Evolutionary conservation across 2,888 invertebrate genomes (phyloP), one percentile per base, ranked within the genome.

Genomic region (Argynnis bischoffii): DNA sequence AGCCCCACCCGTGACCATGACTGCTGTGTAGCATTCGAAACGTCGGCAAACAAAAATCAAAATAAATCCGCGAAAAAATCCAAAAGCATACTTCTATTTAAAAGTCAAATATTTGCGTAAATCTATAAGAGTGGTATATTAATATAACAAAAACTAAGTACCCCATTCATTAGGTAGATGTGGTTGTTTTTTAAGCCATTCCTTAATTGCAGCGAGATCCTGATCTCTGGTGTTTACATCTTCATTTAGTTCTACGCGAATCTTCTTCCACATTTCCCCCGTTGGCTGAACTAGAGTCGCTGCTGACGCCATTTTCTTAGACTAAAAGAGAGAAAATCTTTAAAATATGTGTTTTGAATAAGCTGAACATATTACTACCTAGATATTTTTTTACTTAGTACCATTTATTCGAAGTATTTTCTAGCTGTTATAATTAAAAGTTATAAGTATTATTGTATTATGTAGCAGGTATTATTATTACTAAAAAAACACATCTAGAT

Each of bases 181-280:
- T 0, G 94, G 93, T 75, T 94, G 94, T 73, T 94, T 92, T 21
- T 80, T 77, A 18, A 94, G 79, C 94, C 94, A 94, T n/a, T 94
- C 94, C 74, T 94, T 94, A 70, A 94, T 93, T 51, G 86, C 84
- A 59, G 86, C 82, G 31, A 94, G 79, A 72, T 94, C 94, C 11
- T 85, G 85, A 47, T 93, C 90, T 6, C 94, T 84, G 0, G 93
- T 94, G 60, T 84, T 85, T 2, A 87, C 84, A 77, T 94, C 89
- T 78, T 95, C 95, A 63, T 95, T 95, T 61, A 95, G 84, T 78
- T 95, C 95, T 74, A 93, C 88, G 70, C 94, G 92, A 75, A 95
- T 95, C 80, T 89, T 86, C 76, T 93, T 89, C 75, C 94, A 94
- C 92, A 95, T 93, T 77, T 95, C 95, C 66, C 94, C 93, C 31